A percentile compares a stretch with the other conserved stretches of the same genome.
Evolutionary conservation across 64 coral and sea anemone species (phyloP).

Genomic region (Montipora efflorescens): DNA sequence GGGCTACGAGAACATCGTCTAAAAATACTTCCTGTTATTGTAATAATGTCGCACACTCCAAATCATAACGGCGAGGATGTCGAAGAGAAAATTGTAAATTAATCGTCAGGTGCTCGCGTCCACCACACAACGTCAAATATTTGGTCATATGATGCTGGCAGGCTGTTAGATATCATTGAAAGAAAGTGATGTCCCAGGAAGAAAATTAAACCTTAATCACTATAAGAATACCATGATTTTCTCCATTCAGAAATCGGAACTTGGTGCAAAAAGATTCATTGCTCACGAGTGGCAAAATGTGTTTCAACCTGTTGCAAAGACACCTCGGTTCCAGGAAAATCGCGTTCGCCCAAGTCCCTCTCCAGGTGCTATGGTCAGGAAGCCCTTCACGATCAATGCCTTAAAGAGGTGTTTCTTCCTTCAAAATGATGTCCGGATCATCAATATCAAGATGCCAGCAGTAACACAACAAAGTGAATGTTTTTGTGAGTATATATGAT

Average conservation of each 20-base stretch:
- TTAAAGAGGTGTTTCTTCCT: background rate
- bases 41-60: no score
- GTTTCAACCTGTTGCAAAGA: slow-evolving; percentile 3
- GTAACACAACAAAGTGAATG: background rate
- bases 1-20: no score
- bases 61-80: no score
- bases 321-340: background rate
- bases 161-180: background rate
- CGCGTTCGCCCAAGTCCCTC: background rate
- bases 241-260: background rate
- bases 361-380: background rate
- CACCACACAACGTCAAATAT: no score
- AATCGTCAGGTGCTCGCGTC: no score
- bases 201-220: background rate
- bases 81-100: no score
- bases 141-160: no score
- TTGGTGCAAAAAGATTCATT: background rate
- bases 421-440: background rate
- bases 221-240: background rate
- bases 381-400: background rate
- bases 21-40: no score
- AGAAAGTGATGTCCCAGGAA: background rate
- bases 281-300: background rate
- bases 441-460: background rate
- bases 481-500: slow-evolving; percentile 25